These are phyloP conservation scores for Xylocopa sonorina DNA, from an alignment of 1,140 invertebrate species.

Conservation along the genomic window DNA sequence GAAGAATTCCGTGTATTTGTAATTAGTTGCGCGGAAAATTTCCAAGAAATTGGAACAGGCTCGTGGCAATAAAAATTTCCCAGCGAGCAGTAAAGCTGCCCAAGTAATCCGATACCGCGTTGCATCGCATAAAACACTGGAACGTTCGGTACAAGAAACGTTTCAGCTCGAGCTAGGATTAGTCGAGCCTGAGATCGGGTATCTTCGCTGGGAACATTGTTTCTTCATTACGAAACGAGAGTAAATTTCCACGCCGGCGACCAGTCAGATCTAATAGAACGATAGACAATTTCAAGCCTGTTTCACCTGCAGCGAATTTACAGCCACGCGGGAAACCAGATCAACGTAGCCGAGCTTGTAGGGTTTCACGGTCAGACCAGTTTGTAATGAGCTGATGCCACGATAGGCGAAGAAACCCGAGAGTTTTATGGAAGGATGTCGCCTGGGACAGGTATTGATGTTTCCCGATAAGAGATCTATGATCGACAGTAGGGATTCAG, in stretches of 20 bases:
- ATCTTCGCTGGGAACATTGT: not conserved
- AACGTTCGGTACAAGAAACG: too few species aligned
- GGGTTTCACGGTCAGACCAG: not conserved
- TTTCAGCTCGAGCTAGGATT: too few species aligned
- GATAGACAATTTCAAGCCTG: not conserved
- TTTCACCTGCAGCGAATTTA: not conserved
- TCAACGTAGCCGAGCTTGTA: slow-evolving; percentile 3
- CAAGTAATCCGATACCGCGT: too few species aligned
- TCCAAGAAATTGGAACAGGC: too few species aligned
- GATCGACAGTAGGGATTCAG: slow-evolving; percentile 9
- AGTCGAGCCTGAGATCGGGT: too few species aligned
- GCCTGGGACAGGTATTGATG: slow-evolving; percentile 1
- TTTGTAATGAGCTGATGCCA: slow-evolving; percentile 12
- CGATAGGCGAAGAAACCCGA: not conserved
- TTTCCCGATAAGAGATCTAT: slow-evolving; percentile 11
- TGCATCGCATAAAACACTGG: too few species aligned
- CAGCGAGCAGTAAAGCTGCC: too few species aligned
- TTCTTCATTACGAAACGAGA: not conserved
- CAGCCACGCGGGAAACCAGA: not conserved
- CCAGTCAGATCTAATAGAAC: not conserved
- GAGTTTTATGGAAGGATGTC: slow-evolving; percentile 1
- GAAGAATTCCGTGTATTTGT: too few species aligned
- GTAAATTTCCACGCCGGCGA: not conserved
- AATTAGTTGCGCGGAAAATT: too few species aligned
- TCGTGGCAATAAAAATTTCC: too few species aligned